Base-by-base conservation (phyloP, 1,140 invertebrate genomes). In the Cardiocondyla obscurior region DNA sequence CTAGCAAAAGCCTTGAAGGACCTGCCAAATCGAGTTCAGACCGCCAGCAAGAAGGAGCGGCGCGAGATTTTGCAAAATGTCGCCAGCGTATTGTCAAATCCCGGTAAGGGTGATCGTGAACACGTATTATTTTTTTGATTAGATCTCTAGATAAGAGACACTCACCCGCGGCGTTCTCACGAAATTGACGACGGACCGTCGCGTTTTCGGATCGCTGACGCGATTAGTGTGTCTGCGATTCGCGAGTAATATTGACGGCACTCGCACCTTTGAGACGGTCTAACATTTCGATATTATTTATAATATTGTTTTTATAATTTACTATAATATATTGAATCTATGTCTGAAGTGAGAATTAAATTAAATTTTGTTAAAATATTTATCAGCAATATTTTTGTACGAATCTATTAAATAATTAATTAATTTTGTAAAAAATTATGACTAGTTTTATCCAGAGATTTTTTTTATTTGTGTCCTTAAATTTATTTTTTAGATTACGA, bases 21-120 rank as follows among this genome's bases (percentile, higher is more conserved):
- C 95, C 95, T 98, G 92, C 96, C 97, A 30, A 95, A 96, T 92
- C 96, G 96, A 93, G 95, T 98, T 83, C 96, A 97, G 92, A 96
- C 96, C 86, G 95, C 97, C 55, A 97, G 97, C 92, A 95, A 96
- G 81, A 97, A 96, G 86, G 96, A 97, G 87, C 95, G 97, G 87
- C 95, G 95, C 85, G 92, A 95, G 90, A 94, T 97, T 84, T 94
- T 97, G 85, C 91, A 96, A 88, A 96, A 97, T 95, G 96, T 98
- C 88, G 95, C 95, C 90, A 94, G 95, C 89, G 95, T 97, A 92
- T 95, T 97, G 89, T 94, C 95, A 91, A 96, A 96, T 92, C 95
- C 96, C 94, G 96, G 97, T 98, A 94, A 94, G 90, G 70, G 3
- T 5, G 44, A 22, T 28, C 39, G 14, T 19, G 82, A 64, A 85